Base-by-base conservation (phyloP, 2,888 invertebrate species). In the Thelaira solivaga region DNA sequence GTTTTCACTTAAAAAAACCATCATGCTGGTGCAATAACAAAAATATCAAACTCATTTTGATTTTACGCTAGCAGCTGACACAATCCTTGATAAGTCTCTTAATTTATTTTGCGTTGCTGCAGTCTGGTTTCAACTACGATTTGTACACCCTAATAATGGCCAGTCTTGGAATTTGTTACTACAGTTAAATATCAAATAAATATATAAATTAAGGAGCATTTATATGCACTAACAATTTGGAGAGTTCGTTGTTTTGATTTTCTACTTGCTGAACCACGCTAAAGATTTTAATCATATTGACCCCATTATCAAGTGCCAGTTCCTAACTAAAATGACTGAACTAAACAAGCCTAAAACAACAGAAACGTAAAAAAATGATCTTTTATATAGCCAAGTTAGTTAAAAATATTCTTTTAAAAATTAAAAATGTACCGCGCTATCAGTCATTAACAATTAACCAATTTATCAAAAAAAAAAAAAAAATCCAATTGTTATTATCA, bases 371-470 rank as follows among this genome's bases (percentile, higher is more conserved):
- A 39, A 64, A 39, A 45, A 34, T 22, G 13, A 2, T 39, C 18
- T 64, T 47, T 55, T 36, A 45, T 55, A 47, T 45, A 45, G 41
- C 39, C 5, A 20, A 13, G 2, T 4, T 31, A 39, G 22, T 57
- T 26, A 20, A 6, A 57, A 24, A 34, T 55, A 51, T 71, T 41
- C 8, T 34, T 34, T 49, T n/a, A 61, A 29, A 11, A 69, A 11
- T 34, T 34, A 10, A 24, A 26, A 47, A 45, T 16, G 24, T 18
- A 51, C 49, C 20, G 59, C 53, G 29, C 43, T 59, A 59, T 59
- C 49, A 49, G 43, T 10, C 34, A 59, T 57, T 65, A 59, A 65
- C 73, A 73, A 73, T 65, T 73, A 73, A 65, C 41, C 49, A 73
- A 65, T 73, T 62, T 39, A n/a, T 16, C 47, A 47, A 13, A 49